A percentile compares a stretch with the other conserved stretches of the same genome.
phyloP scores from a whole-genome alignment of 2,888 invertebrate genomes.

The Cheilosia impressa region DNA sequence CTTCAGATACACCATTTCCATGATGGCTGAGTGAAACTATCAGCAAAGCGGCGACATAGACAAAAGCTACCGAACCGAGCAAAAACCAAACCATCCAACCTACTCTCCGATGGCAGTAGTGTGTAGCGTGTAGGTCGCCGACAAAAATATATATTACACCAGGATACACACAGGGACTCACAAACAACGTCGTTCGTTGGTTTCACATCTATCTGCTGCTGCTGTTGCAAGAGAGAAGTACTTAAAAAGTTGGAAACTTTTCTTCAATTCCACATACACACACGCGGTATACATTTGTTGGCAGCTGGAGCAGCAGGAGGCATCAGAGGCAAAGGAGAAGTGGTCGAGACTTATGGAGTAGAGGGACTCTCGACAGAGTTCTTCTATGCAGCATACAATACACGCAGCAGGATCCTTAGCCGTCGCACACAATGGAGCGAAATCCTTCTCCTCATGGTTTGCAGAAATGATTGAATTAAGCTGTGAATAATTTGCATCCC shows the following conservation, averaged over 20 bases:
- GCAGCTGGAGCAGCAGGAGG: not conserved
- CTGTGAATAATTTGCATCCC: conserved; percentile 66
- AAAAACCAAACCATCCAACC: conserved; percentile 52
- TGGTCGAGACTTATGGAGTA: conserved; percentile 38
- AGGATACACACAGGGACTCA: conserved; percentile 19
- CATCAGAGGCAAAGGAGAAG: not conserved
- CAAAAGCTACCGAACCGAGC: conserved; percentile 62
- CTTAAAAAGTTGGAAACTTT: conserved; percentile 66
- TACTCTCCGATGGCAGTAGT: conserved; percentile 16
- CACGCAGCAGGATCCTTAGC: conserved; percentile 24
- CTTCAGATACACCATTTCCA: conserved; percentile 31
- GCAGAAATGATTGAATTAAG: conserved; percentile 67
- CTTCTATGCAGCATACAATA: conserved; percentile 30
- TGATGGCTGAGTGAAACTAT: conserved; percentile 43
- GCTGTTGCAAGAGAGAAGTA: conserved; percentile 26
- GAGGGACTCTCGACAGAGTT: conserved; percentile 30
- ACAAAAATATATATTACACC: conserved; percentile 56
- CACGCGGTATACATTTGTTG: not conserved
- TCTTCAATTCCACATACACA: conserved; percentile 49
- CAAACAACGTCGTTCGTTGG: conserved; percentile 36
- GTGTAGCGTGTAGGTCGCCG: conserved; percentile 1
- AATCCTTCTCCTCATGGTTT: conserved; percentile 43
- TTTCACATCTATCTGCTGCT: conserved; percentile 12
- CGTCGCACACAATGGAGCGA: conserved; percentile 21
- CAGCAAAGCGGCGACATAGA: conserved; percentile 61